Percentiles rank a stretch among this genome's conserved stretches.
Conservation (phyloP, 2,888 invertebrate species). For the Eugnorisma glareosa region DNA sequence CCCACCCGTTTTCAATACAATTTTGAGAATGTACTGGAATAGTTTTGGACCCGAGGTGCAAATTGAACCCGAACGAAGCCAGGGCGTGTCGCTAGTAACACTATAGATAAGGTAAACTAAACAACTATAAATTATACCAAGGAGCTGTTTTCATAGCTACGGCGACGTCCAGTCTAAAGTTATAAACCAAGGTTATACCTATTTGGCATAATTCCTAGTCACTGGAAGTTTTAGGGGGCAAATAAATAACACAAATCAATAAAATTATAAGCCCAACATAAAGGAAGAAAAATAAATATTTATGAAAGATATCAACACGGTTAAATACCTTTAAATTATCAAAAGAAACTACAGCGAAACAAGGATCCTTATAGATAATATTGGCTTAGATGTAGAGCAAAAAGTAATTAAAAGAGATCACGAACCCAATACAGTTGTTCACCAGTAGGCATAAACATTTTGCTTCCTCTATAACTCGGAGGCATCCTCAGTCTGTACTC, state of each 20-base stretch:
- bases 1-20: background rate
- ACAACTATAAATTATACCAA: constrained; percentile 2
- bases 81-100: background rate
- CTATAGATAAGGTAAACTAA: background rate
- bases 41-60: background rate
- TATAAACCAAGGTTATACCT: constrained; percentile 18
- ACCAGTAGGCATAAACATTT: constrained; percentile 85
- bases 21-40: background rate
- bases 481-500: constrained; percentile 78
- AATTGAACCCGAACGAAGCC: background rate
- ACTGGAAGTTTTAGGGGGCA: constrained; percentile 9
- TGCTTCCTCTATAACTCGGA: constrained; percentile 80
- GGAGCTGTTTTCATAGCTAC: background rate
- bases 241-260: constrained; percentile 11
- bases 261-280: constrained; percentile 10
- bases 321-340: background rate
- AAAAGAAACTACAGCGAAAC: background rate
- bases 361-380: background rate
- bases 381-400: background rate
- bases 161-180: constrained; percentile 25
- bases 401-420: constrained; percentile 60
- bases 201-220: constrained; percentile 44
- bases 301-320: background rate
- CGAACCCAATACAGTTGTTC: constrained; percentile 86
- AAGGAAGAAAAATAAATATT: background rate